These are phyloP conservation scores for Ephialtes manifestator DNA, from an alignment of 2,888 invertebrate species.

Conservation along the genomic window DNA sequence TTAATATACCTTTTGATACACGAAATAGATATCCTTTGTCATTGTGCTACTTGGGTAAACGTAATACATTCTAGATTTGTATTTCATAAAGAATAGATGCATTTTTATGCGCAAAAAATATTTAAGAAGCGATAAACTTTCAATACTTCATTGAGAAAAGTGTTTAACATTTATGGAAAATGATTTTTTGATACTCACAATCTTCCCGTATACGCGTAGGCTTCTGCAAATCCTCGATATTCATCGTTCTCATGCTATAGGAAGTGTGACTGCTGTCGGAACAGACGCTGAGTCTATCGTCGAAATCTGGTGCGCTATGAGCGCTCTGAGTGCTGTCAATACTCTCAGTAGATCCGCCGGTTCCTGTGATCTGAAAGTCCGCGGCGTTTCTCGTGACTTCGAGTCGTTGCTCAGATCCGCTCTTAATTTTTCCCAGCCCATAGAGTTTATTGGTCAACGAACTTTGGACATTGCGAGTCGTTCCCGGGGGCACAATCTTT, in stretches of 20 bases:
- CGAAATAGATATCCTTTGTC: too few relatives aligned
- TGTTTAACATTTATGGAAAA: too few relatives aligned
- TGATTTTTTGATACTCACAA: constrained; percentile 73
- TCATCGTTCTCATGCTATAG: constrained; percentile 78
- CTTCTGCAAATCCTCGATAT: constrained; percentile 78
- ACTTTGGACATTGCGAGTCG: constrained; percentile 74
- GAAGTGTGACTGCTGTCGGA: constrained; percentile 82
- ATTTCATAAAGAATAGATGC: too few relatives aligned
- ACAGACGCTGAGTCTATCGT: constrained; percentile 82
- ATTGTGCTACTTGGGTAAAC: too few relatives aligned
- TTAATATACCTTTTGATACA: too few relatives aligned
- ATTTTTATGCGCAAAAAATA: too few relatives aligned
- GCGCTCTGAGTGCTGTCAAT: constrained; percentile 83
- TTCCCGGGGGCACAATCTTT: constrained; percentile 79
- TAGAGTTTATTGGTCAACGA: constrained; percentile 73
- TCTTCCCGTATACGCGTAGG: constrained; percentile 80
- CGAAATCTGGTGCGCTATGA: constrained; percentile 84
- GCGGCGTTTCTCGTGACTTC: constrained; percentile 73
- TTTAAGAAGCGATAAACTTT: too few relatives aligned
- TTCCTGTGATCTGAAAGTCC: constrained; percentile 75
- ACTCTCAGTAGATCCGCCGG: constrained; percentile 83
- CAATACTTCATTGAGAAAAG: too few relatives aligned
- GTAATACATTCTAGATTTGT: too few relatives aligned
- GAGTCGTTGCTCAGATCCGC: constrained; percentile 81
- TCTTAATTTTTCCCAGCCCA: constrained; percentile 78